Evolutionary conservation across 1,140 invertebrate species (phyloP), one percentile per base, ranked within the genome.

Genomic region (Zaprionus ornatus): DNA sequence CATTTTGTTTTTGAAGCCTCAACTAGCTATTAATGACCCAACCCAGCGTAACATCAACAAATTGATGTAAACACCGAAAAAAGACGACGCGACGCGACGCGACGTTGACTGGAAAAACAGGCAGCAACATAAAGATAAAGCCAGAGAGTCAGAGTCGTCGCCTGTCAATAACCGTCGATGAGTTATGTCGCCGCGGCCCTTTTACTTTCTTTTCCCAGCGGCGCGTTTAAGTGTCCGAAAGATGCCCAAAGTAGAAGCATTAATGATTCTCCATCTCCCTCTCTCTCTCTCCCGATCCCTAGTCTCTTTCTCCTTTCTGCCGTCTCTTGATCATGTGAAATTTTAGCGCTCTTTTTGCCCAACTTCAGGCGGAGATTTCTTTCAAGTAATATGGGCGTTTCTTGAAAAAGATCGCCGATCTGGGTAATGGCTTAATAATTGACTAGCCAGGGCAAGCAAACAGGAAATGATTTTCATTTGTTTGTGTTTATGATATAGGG

Each of bases 371-470:
- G 4, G 10, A 50, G 45, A 37, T 54, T 40, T 55, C 25, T 60
- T 50, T 56, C 25, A 37, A 56, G 45, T 32, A 59, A 55, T 64
- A 42, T 45, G 56, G 74, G 74, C 68, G 69, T 66, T 65, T 50
- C 62, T 60, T 17, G 6, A 65, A 17, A 70, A 54, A 71, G 63
- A 55, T 74, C 62, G 57, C 61, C 45, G 57, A 48, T 61, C 45
- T 60, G 32, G 40, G 61, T 86, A 86, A 86, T 88, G 80, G 69
- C 83, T 86, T 88, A 83, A 87, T 86, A 82, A 87, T 86, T 87
- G 83, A 65, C 63, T 64, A 67, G 71, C n/a, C 10, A 35, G 1
- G 12, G 27, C 25, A n/a, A 12, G 17, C n/a, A 21, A 45, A 9
- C 40, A 37, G 68, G 29, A 74, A 74, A 62, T 74, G 15, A 23